Evolutionary conservation across 2,888 invertebrate species (phyloP).

Genomic region (Physocephala rufipes): DNA sequence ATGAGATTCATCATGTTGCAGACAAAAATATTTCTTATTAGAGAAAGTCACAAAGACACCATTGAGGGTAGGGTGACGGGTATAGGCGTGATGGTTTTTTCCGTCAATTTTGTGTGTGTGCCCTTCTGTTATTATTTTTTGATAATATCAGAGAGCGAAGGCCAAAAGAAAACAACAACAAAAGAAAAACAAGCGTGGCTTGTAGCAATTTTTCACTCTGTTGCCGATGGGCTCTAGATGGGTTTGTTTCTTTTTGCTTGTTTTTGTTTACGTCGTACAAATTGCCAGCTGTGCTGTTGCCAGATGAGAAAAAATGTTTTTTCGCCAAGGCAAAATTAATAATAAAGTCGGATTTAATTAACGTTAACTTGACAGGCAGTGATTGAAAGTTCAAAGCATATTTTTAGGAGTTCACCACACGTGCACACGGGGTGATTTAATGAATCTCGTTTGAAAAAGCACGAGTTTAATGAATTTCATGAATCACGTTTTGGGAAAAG

Average conservation of each 20-base stretch:
- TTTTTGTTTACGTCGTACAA: not conserved
- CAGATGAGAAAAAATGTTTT: slow-evolving; percentile 24
- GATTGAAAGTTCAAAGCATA: slow-evolving; percentile 48
- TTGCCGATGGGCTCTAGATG: slow-evolving; percentile 23
- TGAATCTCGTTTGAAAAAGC: no score
- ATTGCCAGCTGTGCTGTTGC: no score
- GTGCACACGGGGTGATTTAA: no score
- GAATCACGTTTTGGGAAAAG: no score
- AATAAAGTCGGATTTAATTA: slow-evolving; percentile 39
- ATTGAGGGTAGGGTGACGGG: no score
- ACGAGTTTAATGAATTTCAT: no score
- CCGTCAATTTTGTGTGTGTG: no score
- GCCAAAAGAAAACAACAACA: slow-evolving; percentile 29
- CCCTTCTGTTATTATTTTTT: no score
- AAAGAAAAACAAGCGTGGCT: slow-evolving; percentile 10
- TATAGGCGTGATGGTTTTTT: no score
- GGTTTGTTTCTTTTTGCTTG: slow-evolving; percentile 14
- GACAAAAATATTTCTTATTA: slow-evolving; percentile 28
- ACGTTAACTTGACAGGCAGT: slow-evolving; percentile 11
- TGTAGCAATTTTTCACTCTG: slow-evolving; percentile 24
- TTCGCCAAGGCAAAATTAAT: not conserved
- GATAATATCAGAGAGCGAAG: slow-evolving; percentile 45
- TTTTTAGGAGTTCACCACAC: slow-evolving; percentile 34
- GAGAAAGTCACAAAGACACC: slow-evolving; percentile 48
- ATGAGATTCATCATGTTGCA: not conserved